phyloP scores from a whole-genome alignment of 2,888 invertebrate species.

The Dione juno region DNA sequence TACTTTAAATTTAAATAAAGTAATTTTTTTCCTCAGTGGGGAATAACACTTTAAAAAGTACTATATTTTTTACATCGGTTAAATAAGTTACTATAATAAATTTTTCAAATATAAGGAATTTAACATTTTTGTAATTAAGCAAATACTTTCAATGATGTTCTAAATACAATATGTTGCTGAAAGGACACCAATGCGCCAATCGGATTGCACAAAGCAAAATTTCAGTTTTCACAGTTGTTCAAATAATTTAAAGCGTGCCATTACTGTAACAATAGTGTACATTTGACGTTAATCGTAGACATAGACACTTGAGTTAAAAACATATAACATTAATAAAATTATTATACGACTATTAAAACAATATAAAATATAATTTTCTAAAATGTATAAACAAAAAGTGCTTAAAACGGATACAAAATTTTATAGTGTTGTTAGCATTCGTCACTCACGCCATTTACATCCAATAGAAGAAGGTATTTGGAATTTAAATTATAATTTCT shows the following conservation, averaged over 20 bases:
- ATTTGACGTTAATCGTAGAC: slow-evolving; percentile 48
- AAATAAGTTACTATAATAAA: background rate
- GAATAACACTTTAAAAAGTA: background rate
- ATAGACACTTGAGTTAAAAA: slow-evolving; percentile 24
- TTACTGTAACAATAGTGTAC: slow-evolving; percentile 54
- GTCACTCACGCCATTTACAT: slow-evolving; percentile 69
- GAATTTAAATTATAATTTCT: slow-evolving; percentile 20
- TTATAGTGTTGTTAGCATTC: slow-evolving; percentile 71
- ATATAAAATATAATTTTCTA: slow-evolving; percentile 33
- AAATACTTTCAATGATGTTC: slow-evolving; percentile 65
- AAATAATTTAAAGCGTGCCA: slow-evolving; percentile 72
- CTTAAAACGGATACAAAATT: slow-evolving; percentile 65
- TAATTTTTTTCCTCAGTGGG: too few species aligned
- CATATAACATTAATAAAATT: slow-evolving; percentile 25
- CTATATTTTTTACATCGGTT: background rate
- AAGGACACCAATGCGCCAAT: slow-evolving; percentile 38
- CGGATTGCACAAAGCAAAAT: slow-evolving; percentile 47
- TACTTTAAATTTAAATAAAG: too few species aligned
- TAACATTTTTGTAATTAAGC: slow-evolving; percentile 62
- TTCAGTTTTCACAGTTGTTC: slow-evolving; percentile 67
- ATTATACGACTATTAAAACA: slow-evolving; percentile 11
- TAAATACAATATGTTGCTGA: slow-evolving; percentile 34
- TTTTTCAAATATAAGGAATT: background rate
- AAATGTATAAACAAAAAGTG: slow-evolving; percentile 67
- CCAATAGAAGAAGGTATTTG: slow-evolving; percentile 65